Base-by-base conservation (phyloP, 2,113 vertebrate genomes). In the Gambusia holbrooki region DNA sequence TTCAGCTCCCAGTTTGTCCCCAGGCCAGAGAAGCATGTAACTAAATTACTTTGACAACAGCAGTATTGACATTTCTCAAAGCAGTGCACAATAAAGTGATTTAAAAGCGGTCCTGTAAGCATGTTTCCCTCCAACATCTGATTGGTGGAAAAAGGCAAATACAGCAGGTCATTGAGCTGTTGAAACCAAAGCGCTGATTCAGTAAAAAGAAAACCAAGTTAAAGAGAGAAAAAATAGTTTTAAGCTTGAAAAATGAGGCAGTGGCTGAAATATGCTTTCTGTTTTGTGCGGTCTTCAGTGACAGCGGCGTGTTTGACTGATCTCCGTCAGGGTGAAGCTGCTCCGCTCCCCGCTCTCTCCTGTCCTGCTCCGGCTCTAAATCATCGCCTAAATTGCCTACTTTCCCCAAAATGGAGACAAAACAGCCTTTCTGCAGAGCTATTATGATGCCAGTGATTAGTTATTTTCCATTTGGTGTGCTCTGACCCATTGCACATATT, bases 21-120 rank as follows among this genome's bases (percentile, higher is more conserved):
- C 54, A 27, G 73, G 71, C 82, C 30, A 70, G 51, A 69, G 82
- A 87, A 69, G 63, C 58, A 74, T 89, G 81, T 92, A 92, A 92
- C 84, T 66, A 84, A 84, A 92, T 93, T 93, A 92, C 88, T 86
- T 79, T 92, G 91, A 93, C 92, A 92, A 76, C 87, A 91, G 91
- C 84, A 87, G 88, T 93, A 93, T 93, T 90, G 92, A 87, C 92
- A 90, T 90, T 87, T 92, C 72, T 87, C 81, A 75, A 89, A 82
- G 85, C 81, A 69, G 75, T 54, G 69, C 71, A 84, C 72, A 72
- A 88, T 93, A 93, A 94, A 93, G 91, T 91, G 89, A 93, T 93
- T 94, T 93, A 90, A 92, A 94, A 93, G 83, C 65, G 60, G 88
- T 86, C 66, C 63, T 22, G 89, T 93, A 94, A 93, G 94, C 93